Evolutionary conservation across 2,888 invertebrate species (phyloP).

Genomic region (Melinaea menophilus): DNA sequence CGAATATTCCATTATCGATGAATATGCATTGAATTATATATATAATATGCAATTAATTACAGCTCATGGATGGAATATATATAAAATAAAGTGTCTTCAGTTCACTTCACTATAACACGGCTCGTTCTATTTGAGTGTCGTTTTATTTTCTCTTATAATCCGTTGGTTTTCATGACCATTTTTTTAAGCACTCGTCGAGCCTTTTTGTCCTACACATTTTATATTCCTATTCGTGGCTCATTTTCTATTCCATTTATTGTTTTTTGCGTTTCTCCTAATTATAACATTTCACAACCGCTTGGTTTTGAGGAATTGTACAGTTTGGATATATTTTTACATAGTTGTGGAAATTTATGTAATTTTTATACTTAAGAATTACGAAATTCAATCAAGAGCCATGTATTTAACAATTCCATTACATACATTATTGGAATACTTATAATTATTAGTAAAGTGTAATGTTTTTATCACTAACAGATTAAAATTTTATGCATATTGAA

Average conservation of each 20-base stretch:
- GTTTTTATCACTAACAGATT: too few relatives aligned
- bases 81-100: neutral
- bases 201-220: slow-evolving; percentile 56
- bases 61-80: neutral
- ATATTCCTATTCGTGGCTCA: slow-evolving; percentile 23
- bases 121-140: slow-evolving; percentile 1
- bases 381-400: neutral
- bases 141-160: slow-evolving; percentile 11
- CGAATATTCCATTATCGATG: neutral
- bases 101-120: neutral
- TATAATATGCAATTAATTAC: neutral
- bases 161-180: slow-evolving; percentile 11
- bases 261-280: slow-evolving; percentile 10
- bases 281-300: neutral
- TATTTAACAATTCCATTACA: too few relatives aligned
- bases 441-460: too few relatives aligned
- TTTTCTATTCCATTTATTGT: slow-evolving; percentile 21
- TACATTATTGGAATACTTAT: too few relatives aligned
- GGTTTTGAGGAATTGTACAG: neutral
- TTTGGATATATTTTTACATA: neutral
- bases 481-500: too few relatives aligned
- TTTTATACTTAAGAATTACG: neutral
- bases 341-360: neutral
- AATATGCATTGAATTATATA: too few relatives aligned
- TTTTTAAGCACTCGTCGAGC: slow-evolving; percentile 36